These are phyloP conservation scores for Thymelicus lineola DNA, from an alignment of 2,888 invertebrate species.

Conservation along the genomic window DNA sequence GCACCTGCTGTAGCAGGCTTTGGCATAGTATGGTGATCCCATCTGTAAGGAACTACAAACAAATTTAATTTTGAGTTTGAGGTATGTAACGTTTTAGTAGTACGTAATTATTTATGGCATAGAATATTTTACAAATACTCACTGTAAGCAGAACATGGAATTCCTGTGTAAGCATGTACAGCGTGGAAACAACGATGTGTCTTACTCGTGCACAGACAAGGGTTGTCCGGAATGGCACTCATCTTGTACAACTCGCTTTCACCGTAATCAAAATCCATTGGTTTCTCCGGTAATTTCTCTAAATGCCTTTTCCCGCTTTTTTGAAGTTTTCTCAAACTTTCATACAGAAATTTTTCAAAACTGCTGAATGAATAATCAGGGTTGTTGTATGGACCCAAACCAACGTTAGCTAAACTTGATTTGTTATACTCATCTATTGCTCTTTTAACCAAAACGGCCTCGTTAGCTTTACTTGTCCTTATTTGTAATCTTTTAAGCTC, in stretches of 20 bases:
- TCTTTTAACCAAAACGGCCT: conserved; percentile 94
- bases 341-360: conserved; percentile 95
- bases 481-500: conserved; percentile 97
- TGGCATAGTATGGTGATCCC: conserved; percentile 92
- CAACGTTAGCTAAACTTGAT: conserved; percentile 89
- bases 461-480: conserved; percentile 94
- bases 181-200: conserved; percentile 96
- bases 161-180: conserved; percentile 95
- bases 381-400: conserved; percentile 86
- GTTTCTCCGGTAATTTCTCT: conserved; percentile 85
- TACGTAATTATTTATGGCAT: conserved; percentile 59
- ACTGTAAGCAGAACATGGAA: conserved; percentile 95
- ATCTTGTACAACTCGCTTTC: conserved; percentile 86
- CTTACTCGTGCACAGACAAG: conserved; percentile 92
- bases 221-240: conserved; percentile 88
- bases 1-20: conserved; percentile 87
- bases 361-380: conserved; percentile 89
- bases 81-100: background rate
- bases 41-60: conserved; percentile 87
- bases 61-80: background rate
- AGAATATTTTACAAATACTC: conserved; percentile 72
- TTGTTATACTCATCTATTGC: conserved; percentile 93
- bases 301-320: conserved; percentile 87
- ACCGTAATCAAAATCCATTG: conserved; percentile 80
- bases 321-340: conserved; percentile 92